phyloP scores from a whole-genome alignment of 2,888 invertebrate genomes.

The Cryptus viduatorius region DNA sequence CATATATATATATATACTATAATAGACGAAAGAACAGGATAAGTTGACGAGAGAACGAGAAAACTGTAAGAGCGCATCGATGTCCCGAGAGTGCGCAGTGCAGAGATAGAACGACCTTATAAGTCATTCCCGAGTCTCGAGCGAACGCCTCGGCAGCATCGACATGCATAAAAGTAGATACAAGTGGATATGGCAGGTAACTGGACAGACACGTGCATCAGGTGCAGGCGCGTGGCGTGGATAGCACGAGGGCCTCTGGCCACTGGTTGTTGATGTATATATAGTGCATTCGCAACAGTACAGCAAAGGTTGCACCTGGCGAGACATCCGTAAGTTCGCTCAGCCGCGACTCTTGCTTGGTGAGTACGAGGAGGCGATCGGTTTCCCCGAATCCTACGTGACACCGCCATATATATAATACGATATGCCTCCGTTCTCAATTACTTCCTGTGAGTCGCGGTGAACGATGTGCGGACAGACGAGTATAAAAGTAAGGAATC shows the following conservation, averaged over 20 bases:
- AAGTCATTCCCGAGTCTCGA: constrained; percentile 47
- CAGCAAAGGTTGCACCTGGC: constrained; percentile 61
- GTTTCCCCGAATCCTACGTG: constrained; percentile 69
- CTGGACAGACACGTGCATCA: constrained; percentile 71
- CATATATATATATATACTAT: constrained; percentile 39
- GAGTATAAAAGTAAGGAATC: constrained; percentile 32
- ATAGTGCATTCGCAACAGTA: constrained; percentile 10
- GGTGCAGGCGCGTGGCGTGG: constrained; percentile 53
- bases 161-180: constrained; percentile 74
- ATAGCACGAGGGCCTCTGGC: constrained; percentile 40
- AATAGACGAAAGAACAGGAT: constrained; percentile 38
- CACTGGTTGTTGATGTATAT: constrained; percentile 5
- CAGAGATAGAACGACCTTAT: constrained; percentile 56
- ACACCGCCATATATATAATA: constrained; percentile 65
- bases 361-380: constrained; percentile 35
- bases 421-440: constrained; percentile 61
- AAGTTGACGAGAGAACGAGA: constrained; percentile 32
- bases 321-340: constrained; percentile 55
- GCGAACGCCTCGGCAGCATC: constrained; percentile 67
- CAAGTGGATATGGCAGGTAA: constrained; percentile 76
- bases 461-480: constrained; percentile 46
- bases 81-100: constrained; percentile 45
- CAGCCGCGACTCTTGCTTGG: constrained; percentile 28
- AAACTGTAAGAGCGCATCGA: constrained; percentile 5
- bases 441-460: constrained; percentile 63